Evolutionary conservation across 2,113 vertebrate species (phyloP).

Genomic region (Corythaixoides concolor): DNA sequence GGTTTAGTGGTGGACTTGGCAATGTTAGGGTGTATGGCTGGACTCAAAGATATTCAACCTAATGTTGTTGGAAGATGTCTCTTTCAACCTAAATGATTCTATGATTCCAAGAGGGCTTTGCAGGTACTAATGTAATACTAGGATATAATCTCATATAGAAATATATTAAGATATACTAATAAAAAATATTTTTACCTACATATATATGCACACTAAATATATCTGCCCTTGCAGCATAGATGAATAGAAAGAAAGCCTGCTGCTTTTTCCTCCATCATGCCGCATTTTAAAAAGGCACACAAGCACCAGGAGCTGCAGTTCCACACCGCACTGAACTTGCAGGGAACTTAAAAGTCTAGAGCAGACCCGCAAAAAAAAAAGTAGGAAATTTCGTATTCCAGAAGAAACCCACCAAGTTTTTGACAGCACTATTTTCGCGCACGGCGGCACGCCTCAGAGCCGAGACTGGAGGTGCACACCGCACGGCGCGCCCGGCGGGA

Average conservation of each 20-base stretch:
- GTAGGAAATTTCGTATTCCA: background rate
- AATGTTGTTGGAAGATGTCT: no score
- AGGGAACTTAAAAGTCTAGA: rapidly evolving
- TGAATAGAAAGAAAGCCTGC: background rate
- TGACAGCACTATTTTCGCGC: background rate
- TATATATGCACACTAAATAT: background rate
- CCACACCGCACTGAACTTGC: background rate
- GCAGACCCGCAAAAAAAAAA: background rate
- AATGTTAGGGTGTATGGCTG: no score
- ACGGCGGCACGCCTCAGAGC: no score
- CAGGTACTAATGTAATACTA: no score
- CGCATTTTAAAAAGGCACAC: background rate
- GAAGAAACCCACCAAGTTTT: background rate
- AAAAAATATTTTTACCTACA: background rate
- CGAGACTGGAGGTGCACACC: background rate
- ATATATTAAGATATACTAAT: background rate
- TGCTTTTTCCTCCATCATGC: background rate
- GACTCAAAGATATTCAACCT: no score
- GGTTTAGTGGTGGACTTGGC: no score
- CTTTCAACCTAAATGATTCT: no score
- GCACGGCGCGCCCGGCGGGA: background rate
- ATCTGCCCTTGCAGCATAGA: background rate
- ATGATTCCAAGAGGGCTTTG: no score
- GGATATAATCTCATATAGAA: background rate
- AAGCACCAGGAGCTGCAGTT: background rate